Evolutionary conservation across 2,113 vertebrate genomes (phyloP).

Genomic region (Mesocricetus auratus): DNA sequence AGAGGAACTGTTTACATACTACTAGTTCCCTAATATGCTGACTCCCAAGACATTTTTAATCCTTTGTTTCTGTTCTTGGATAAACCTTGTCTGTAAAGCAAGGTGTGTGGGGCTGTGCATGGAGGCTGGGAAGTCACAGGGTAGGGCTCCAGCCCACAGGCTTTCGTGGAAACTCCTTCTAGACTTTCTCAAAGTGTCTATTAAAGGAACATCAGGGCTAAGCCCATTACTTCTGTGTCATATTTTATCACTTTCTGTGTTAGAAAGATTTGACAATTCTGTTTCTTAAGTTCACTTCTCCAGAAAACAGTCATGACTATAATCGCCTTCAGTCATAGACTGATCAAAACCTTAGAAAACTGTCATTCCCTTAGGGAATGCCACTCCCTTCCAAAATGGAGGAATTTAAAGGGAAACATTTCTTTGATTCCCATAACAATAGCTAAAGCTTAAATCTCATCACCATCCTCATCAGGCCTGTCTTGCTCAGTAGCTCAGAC

Average conservation of each 20-base stretch:
- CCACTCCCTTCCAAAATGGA: neutral
- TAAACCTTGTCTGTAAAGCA: neutral
- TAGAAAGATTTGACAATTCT: conserved; percentile 55
- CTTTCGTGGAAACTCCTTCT: neutral
- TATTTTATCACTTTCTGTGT: conserved; percentile 45
- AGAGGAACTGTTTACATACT: neutral
- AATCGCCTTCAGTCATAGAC: neutral
- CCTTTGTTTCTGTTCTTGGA: conserved; percentile 25
- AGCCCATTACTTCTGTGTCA: conserved; percentile 30
- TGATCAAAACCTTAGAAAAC: conserved; percentile 16
- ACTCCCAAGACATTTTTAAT: conserved; percentile 15
- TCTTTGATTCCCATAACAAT: neutral
- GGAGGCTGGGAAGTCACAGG: neutral
- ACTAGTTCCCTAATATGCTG: neutral
- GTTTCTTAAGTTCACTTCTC: conserved; percentile 6
- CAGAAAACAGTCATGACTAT: conserved; percentile 4
- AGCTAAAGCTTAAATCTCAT: neutral
- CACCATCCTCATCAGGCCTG: neutral
- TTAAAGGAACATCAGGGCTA: neutral
- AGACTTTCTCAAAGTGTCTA: conserved; percentile 5
- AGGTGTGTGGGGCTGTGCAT: neutral
- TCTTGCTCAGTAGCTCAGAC: neutral
- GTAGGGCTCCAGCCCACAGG: rapidly evolving
- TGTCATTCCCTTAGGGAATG: neutral
- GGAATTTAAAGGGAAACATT: neutral